phyloP scores from a whole-genome alignment of 2,888 invertebrate genomes.

The Catonia carolina region DNA sequence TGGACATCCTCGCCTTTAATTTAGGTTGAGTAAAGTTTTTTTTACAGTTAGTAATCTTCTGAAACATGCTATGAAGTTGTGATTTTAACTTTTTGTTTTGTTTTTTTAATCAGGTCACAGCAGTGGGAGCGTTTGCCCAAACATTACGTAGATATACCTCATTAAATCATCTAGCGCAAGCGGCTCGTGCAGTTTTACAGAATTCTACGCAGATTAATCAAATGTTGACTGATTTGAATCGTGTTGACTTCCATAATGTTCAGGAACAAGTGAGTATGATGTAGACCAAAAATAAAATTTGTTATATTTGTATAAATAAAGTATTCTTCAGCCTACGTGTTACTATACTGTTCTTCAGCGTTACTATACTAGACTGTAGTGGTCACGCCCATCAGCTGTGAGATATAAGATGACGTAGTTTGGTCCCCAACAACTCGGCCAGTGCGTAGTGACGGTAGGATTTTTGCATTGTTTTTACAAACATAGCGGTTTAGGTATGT shows the following conservation, averaged over 20 bases:
- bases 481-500: too few relatives aligned
- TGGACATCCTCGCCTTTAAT: too few relatives aligned
- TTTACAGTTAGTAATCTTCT: too few relatives aligned
- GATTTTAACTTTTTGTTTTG: too few relatives aligned
- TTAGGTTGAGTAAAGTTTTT: too few relatives aligned
- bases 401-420: too few relatives aligned
- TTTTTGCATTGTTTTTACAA: too few relatives aligned
- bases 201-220: slow-evolving; percentile 92
- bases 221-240: slow-evolving; percentile 93
- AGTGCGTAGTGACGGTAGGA: too few relatives aligned
- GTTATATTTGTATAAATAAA: neutral
- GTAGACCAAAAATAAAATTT: neutral
- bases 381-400: too few relatives aligned
- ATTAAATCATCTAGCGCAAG: slow-evolving; percentile 92
- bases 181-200: slow-evolving; percentile 90
- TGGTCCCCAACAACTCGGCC: too few relatives aligned
- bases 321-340: neutral
- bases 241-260: slow-evolving; percentile 96
- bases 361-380: too few relatives aligned
- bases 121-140: slow-evolving; percentile 88
- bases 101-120: slow-evolving; percentile 48
- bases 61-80: too few relatives aligned
- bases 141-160: slow-evolving; percentile 93
- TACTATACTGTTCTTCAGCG: neutral
- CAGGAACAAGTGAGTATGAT: slow-evolving; percentile 62